These are phyloP conservation scores for Anoplius nigerrimus DNA, from an alignment of 2,888 invertebrate species.

Conservation along the genomic window DNA sequence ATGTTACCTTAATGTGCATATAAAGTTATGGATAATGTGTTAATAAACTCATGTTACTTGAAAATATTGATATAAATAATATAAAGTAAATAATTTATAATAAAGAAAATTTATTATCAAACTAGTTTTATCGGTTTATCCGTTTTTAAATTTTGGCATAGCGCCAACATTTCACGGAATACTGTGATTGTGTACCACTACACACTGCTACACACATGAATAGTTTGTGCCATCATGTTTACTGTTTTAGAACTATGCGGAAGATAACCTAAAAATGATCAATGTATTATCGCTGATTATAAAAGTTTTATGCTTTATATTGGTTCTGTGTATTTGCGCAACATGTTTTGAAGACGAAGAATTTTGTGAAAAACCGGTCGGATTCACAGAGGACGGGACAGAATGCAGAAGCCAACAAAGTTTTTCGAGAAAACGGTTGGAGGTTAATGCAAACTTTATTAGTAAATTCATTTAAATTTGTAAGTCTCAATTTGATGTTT, in stretches of 20 bases:
- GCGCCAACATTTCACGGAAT: background rate
- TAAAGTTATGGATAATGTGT: too few species aligned
- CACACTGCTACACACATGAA: background rate
- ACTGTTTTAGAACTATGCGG: background rate
- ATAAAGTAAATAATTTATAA: too few species aligned
- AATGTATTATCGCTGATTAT: conserved; percentile 7
- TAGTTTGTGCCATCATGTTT: background rate
- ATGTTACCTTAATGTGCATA: too few species aligned
- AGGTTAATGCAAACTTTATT: conserved; percentile 17
- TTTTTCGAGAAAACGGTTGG: conserved; percentile 49
- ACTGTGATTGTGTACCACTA: background rate
- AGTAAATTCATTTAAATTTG: background rate
- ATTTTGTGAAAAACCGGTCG: conserved; percentile 36
- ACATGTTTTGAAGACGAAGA: conserved; percentile 13
- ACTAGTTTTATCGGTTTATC: background rate
- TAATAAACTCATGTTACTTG: too few species aligned
- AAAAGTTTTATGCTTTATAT: conserved; percentile 19
- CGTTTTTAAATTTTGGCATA: background rate
- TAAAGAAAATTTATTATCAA: too few species aligned
- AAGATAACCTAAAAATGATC: conserved; percentile 41
- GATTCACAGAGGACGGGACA: conserved; percentile 17
- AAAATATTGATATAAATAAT: too few species aligned
- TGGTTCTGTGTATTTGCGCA: conserved; percentile 20
- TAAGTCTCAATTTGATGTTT: background rate
- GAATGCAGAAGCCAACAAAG: conserved; percentile 31